These are phyloP conservation scores for Aurelia aurita DNA, from an alignment of 30 jellyfish, hydroid and myxozoan species.

Conservation along the genomic window DNA sequence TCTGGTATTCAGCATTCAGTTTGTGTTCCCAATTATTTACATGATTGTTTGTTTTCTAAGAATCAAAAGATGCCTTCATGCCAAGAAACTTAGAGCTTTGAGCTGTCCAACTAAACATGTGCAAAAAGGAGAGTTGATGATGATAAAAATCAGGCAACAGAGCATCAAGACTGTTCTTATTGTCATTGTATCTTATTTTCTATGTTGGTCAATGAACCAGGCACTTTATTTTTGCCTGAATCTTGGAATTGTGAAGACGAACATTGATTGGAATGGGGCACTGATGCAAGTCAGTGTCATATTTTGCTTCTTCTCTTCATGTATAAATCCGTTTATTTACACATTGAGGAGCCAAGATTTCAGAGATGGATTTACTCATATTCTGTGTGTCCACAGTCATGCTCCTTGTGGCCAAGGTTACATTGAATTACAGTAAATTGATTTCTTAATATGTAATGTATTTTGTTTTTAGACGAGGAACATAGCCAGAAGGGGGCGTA, in stretches of 20 bases:
- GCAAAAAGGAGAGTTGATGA: slow-evolving; percentile 58
- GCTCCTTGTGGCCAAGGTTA: slow-evolving; percentile 5
- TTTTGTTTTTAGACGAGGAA: not conserved
- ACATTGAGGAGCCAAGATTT: slow-evolving; percentile 65
- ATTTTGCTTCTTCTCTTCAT: slow-evolving; percentile 72
- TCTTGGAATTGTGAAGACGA: slow-evolving; percentile 43
- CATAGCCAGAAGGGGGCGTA: too few species aligned
- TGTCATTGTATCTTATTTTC: slow-evolving; percentile 68
- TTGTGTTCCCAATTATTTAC: slow-evolving; percentile 60
- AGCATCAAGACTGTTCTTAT: slow-evolving; percentile 56
- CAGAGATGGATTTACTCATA: slow-evolving; percentile 57
- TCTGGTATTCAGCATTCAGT: slow-evolving; percentile 60
- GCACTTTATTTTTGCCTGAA: slow-evolving; percentile 69
- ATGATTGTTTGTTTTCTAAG: slow-evolving; percentile 60
- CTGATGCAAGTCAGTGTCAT: slow-evolving; percentile 68
- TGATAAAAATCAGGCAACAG: slow-evolving; percentile 48
- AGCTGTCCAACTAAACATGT: slow-evolving; percentile 50
- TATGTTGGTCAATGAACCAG: slow-evolving; percentile 84
- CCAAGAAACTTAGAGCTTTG: slow-evolving; percentile 53
- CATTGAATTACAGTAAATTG: slow-evolving; percentile 25
- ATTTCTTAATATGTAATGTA: not conserved
- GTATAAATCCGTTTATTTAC: slow-evolving; percentile 77
- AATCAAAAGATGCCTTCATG: slow-evolving; percentile 39
- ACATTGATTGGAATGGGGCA: slow-evolving; percentile 53
- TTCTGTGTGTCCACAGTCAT: slow-evolving; percentile 13